These are phyloP conservation scores for Acanthosepion pharaonis DNA, from an alignment of 2,888 invertebrate species.

Conservation along the genomic window DNA sequence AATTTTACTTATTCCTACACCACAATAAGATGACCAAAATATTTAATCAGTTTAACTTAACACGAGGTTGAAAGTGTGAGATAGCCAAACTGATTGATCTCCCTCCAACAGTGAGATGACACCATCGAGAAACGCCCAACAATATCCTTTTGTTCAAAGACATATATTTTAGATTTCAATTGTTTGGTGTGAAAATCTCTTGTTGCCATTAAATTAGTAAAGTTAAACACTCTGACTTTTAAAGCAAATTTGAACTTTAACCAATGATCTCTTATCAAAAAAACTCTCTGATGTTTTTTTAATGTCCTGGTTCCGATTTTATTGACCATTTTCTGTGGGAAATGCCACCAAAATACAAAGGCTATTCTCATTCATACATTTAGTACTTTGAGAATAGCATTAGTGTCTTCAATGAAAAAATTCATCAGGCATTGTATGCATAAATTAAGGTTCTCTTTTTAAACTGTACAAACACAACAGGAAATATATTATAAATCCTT, in stretches of 20 bases:
- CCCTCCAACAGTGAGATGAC: too few species aligned
- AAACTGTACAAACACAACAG: neutral
- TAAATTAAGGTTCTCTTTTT: too few species aligned
- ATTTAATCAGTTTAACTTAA: too few species aligned
- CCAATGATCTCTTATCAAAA: neutral
- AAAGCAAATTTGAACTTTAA: neutral
- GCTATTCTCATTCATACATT: neutral
- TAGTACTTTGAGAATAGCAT: neutral
- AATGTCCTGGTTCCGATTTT: neutral
- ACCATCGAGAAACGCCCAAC: neutral
- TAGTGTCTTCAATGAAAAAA: neutral
- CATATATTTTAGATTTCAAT: neutral
- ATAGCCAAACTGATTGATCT: too few species aligned
- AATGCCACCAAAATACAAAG: neutral
- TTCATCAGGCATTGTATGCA: neutral
- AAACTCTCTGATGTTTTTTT: neutral
- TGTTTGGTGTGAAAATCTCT: neutral
- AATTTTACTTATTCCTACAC: too few species aligned
- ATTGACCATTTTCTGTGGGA: neutral
- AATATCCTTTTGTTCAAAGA: neutral
- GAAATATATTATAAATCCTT: neutral
- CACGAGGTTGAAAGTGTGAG: too few species aligned
- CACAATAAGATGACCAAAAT: too few species aligned
- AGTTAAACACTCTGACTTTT: neutral
- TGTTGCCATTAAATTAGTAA: neutral